These are phyloP conservation scores for Gallinago paraguaiae DNA, from an alignment of 2,113 vertebrate species.

Conservation along the genomic window DNA sequence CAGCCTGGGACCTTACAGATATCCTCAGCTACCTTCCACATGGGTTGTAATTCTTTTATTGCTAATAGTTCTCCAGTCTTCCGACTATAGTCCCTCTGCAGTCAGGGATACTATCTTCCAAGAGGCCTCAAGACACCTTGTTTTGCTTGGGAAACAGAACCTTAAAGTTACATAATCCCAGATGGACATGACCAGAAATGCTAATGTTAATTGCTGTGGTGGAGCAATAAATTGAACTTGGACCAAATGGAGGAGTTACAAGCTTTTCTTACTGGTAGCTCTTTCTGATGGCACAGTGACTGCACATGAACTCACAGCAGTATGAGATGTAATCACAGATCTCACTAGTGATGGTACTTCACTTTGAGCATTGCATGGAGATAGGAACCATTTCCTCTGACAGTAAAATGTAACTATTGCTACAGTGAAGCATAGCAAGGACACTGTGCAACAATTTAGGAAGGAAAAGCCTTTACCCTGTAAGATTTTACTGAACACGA, in stretches of 20 bases:
- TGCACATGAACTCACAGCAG: not conserved
- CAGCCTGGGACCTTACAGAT: not conserved
- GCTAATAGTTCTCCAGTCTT: not conserved
- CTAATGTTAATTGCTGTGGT: not conserved
- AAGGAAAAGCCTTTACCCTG: not conserved
- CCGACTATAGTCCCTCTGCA: not conserved
- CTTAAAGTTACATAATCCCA: not conserved
- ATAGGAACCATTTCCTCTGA: not conserved
- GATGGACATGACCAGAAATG: not conserved
- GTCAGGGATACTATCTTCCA: not conserved
- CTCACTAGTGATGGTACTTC: not conserved
- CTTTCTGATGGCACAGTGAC: not conserved
- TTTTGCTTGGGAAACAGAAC: not conserved
- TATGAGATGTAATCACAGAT: not conserved
- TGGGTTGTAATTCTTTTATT: not conserved
- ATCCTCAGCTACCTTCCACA: not conserved
- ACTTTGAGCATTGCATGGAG: not conserved
- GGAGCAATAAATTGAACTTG: not conserved
- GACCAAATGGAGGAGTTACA: not conserved
- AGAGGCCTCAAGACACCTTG: not conserved
- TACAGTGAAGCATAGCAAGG: not conserved
- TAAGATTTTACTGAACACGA: not conserved
- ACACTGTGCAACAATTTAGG: not conserved
- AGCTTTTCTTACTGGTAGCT: not conserved
- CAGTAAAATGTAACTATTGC: not conserved